phyloP scores from a whole-genome alignment of 2,888 invertebrate species.

The Linyphia triangularis region DNA sequence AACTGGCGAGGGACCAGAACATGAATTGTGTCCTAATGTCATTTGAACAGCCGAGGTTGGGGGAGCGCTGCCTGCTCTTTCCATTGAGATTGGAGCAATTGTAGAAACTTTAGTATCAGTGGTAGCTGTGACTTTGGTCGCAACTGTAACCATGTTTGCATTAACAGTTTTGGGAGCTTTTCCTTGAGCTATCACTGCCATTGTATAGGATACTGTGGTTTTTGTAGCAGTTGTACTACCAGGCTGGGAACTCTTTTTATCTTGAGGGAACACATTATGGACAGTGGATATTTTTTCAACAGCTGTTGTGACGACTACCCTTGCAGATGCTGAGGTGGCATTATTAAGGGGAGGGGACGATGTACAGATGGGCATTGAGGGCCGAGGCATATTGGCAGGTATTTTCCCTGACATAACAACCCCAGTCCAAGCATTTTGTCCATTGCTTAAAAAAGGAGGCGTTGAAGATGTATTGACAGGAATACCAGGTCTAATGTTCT shows the following conservation, averaged over 20 bases:
- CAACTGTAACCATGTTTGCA: constrained; percentile 74
- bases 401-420: constrained; percentile 72
- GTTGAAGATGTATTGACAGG: constrained; percentile 61
- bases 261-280: constrained; percentile 79
- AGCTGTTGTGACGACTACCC: constrained; percentile 33
- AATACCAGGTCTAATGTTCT: constrained; percentile 74
- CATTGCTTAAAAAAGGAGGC: constrained; percentile 68
- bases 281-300: constrained; percentile 77
- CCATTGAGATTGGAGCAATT: constrained; percentile 63
- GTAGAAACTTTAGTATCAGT: constrained; percentile 68
- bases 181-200: constrained; percentile 77
- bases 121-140: constrained; percentile 63
- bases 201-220: constrained; percentile 80
- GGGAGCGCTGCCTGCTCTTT: constrained; percentile 66
- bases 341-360: constrained; percentile 42
- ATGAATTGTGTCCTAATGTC: constrained; percentile 48
- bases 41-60: constrained; percentile 70
- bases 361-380: constrained; percentile 67
- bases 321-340: constrained; percentile 43
- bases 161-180: constrained; percentile 74
- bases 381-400: constrained; percentile 75
- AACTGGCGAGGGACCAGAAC: constrained; percentile 65
- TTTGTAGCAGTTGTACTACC: constrained; percentile 83
- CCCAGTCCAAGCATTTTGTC: constrained; percentile 74
- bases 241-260: constrained; percentile 75